Evolutionary conservation across 2,113 vertebrate species (phyloP).

Genomic region (Bungarus multicinctus): DNA sequence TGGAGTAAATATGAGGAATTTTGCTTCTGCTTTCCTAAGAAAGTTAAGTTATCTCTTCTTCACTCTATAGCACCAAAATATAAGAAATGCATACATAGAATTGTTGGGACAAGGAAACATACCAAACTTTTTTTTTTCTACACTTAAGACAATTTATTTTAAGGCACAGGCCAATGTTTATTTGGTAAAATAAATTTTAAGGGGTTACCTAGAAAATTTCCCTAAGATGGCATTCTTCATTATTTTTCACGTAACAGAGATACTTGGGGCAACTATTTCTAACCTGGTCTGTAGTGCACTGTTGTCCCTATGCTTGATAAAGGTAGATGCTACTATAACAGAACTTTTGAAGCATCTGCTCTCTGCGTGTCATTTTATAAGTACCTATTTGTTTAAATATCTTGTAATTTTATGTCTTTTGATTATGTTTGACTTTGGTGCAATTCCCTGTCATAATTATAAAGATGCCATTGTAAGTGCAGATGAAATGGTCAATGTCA

Average conservation of each 20-base stretch:
- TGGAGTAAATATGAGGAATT: constrained; percentile 33
- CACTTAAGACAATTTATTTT: neutral
- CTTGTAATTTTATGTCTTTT: neutral
- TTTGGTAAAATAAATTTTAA: neutral
- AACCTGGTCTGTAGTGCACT: neutral
- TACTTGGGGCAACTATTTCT: neutral
- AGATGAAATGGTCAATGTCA: neutral
- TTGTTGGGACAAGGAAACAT: neutral
- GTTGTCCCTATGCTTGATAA: neutral
- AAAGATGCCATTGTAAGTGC: neutral
- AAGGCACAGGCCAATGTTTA: neutral
- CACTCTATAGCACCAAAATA: neutral
- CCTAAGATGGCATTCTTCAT: neutral
- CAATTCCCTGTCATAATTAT: neutral
- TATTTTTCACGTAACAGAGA: neutral
- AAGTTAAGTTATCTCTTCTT: neutral
- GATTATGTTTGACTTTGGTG: neutral
- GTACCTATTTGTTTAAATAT: neutral
- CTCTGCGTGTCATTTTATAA: neutral
- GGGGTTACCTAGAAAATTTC: neutral
- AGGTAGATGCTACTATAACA: neutral
- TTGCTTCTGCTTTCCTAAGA: constrained; percentile 34
- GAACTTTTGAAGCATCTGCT: neutral
- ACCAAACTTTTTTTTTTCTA: neutral
- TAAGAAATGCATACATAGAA: neutral